Evolutionary conservation across 1,140 invertebrate species (phyloP).

Genomic region (Homarus americanus): DNA sequence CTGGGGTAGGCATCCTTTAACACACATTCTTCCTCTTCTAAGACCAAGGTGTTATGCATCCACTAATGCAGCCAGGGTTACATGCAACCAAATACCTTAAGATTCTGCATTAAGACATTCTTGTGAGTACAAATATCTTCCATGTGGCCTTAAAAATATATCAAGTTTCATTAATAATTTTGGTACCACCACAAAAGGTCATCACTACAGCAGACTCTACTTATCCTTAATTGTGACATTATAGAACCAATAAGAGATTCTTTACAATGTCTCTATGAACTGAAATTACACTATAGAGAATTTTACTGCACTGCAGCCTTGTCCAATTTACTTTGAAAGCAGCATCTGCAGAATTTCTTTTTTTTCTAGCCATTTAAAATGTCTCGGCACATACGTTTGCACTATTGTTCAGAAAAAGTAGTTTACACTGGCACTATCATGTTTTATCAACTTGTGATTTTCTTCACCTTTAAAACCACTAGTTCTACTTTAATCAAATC

Average conservation of each 20-base stretch:
- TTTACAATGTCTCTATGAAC: background rate
- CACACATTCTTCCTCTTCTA: background rate
- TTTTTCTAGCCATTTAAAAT: slow-evolving; percentile 6
- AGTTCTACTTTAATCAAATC: background rate
- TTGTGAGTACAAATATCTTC: background rate
- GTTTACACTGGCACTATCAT: background rate
- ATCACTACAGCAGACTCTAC: background rate
- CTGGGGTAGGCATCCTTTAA: background rate
- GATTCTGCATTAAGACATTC: background rate
- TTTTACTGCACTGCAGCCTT: background rate
- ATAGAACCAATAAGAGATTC: background rate
- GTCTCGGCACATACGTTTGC: slow-evolving; percentile 11
- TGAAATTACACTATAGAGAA: background rate
- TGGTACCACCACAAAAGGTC: background rate
- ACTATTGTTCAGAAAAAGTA: slow-evolving; percentile 1
- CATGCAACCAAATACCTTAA: background rate
- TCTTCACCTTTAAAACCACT: background rate
- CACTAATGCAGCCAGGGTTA: background rate
- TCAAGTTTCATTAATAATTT: background rate
- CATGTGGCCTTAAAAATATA: background rate
- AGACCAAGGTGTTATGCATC: background rate
- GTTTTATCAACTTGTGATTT: background rate
- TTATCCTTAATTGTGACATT: background rate
- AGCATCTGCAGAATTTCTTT: background rate
- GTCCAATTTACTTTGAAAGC: background rate